A percentile compares a stretch with the other conserved stretches of the same genome.
Conservation (phyloP, 2,797 vertebrate species). For the Hyperoplus immaculatus region DNA sequence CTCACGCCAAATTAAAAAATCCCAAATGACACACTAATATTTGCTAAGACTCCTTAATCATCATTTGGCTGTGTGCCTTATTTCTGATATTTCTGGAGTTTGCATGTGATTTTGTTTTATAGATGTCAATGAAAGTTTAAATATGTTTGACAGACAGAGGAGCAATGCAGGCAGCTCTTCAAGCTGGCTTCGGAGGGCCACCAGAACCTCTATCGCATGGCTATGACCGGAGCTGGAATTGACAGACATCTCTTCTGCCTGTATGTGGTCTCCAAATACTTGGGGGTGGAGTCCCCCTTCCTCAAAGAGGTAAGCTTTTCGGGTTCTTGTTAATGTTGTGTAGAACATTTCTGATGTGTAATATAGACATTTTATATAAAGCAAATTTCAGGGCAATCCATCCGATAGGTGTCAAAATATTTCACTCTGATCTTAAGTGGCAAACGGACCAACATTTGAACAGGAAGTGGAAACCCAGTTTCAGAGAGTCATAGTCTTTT, state of each 20-base stretch:
- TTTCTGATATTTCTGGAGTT: neutral
- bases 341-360: neutral
- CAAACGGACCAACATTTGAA: no score
- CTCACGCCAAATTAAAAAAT: neutral
- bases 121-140: neutral
- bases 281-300: conserved; percentile 90
- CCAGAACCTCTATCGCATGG: conserved; percentile 90
- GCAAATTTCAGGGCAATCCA: no score
- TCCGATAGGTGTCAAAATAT: no score
- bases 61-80: neutral
- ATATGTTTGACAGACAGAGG: conserved; percentile 62
- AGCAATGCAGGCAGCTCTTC: conserved; percentile 81
- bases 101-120: neutral
- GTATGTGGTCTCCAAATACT: conserved; percentile 90
- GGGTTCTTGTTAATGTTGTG: neutral
- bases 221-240: conserved; percentile 90
- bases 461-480: no score
- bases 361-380: neutral
- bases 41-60: neutral
- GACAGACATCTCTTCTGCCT: conserved; percentile 94
- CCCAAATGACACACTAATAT: neutral
- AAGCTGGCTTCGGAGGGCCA: conserved; percentile 86
- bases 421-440: no score
- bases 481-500: no score
- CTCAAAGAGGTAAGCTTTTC: conserved; percentile 85